A percentile compares a stretch with the other conserved stretches of the same genome.
These are phyloP conservation scores for Orthosia gothica DNA, from an alignment of 2,888 invertebrate genomes.

Conservation along the genomic window DNA sequence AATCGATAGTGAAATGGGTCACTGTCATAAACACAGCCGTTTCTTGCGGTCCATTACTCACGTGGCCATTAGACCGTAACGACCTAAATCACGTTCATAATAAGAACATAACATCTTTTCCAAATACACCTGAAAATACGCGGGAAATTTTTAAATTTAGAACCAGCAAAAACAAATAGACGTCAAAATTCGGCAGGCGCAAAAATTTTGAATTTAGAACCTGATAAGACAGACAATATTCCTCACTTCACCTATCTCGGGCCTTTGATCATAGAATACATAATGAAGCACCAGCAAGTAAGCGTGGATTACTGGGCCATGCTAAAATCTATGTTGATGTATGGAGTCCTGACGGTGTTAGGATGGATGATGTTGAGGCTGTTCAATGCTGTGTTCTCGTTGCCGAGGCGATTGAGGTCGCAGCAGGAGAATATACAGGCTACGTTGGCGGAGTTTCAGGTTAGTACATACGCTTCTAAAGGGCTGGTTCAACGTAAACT, in stretches of 20 bases:
- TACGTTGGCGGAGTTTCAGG: slow-evolving; percentile 89
- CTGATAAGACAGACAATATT: not conserved
- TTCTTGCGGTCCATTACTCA: slow-evolving; percentile 66
- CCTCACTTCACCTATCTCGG: not conserved
- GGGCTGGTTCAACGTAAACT: not conserved
- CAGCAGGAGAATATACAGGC: slow-evolving; percentile 90
- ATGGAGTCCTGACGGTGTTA: slow-evolving; percentile 92
- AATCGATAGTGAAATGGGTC: slow-evolving; percentile 85
- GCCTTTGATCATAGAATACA: not conserved
- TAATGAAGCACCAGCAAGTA: slow-evolving; percentile 93
- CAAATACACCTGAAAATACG: not conserved
- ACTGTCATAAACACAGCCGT: slow-evolving; percentile 74
- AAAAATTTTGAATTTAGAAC: not conserved
- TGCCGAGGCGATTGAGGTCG: slow-evolving; percentile 92
- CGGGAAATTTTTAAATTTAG: not conserved
- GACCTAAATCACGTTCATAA: slow-evolving; percentile 25
- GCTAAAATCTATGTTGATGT: slow-evolving; percentile 92
- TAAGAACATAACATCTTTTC: slow-evolving; percentile 5
- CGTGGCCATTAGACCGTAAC: slow-evolving; percentile 36
- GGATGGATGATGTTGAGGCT: slow-evolving; percentile 93
- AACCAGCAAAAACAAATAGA: slow-evolving; percentile 7
- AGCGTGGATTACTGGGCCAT: slow-evolving; percentile 93
- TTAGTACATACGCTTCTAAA: slow-evolving; percentile 41
- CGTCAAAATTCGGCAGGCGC: too few species aligned
- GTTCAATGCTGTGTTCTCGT: slow-evolving; percentile 92